Evolutionary conservation across 1,140 invertebrate species (phyloP).

Genomic region (Kradibia gibbosae): DNA sequence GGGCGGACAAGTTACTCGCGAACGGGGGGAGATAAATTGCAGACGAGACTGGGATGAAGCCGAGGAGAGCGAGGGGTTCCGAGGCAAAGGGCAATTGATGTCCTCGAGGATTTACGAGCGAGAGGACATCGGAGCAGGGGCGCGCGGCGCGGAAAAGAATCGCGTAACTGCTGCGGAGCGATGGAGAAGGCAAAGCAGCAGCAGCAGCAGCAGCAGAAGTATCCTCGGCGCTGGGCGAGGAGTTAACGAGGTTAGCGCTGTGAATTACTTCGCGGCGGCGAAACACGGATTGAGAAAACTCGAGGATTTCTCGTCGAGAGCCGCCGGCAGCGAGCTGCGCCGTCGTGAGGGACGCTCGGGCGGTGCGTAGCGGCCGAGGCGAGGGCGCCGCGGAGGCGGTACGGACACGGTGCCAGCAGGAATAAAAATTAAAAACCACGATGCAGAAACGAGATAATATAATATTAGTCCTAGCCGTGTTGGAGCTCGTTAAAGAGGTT

Average conservation of each 20-base stretch:
- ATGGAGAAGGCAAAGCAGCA: slow-evolving; percentile 51
- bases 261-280: slow-evolving; percentile 64
- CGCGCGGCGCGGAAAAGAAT: background rate
- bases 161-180: background rate
- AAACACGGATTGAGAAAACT: slow-evolving; percentile 70
- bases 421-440: slow-evolving; percentile 67
- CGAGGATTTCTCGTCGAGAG: slow-evolving; percentile 33
- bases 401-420: slow-evolving; percentile 21
- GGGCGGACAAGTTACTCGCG: background rate
- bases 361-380: too few relatives aligned
- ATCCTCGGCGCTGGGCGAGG: slow-evolving; percentile 34
- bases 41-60: slow-evolving; percentile 9
- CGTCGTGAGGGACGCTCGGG: too few relatives aligned
- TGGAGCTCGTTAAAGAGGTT: slow-evolving; percentile 64
- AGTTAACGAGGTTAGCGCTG: slow-evolving; percentile 67
- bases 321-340: too few relatives aligned
- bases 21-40: background rate
- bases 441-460: slow-evolving; percentile 71
- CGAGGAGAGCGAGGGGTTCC: background rate
- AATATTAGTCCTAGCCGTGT: slow-evolving; percentile 64
- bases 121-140: background rate
- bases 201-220: too few relatives aligned
- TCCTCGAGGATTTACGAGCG: slow-evolving; percentile 52
- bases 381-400: slow-evolving; percentile 27
- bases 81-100: slow-evolving; percentile 54